phyloP scores from a whole-genome alignment of 2,113 vertebrate species.

The Marcusenius ussheri region DNA sequence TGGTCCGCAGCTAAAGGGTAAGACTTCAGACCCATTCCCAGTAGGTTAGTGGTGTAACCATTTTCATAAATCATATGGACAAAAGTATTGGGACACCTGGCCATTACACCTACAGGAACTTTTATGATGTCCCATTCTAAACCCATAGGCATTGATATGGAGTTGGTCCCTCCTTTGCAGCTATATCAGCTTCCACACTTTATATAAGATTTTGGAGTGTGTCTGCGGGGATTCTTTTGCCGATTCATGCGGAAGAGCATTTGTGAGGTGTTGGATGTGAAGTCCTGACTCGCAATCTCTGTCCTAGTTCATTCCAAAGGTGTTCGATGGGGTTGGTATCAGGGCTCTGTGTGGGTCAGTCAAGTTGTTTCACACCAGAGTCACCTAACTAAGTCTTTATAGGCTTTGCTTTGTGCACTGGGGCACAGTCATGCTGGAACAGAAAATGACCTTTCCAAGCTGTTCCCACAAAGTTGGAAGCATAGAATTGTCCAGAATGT shows the following conservation, averaged over 20 bases:
- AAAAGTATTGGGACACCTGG: background rate
- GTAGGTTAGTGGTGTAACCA: background rate
- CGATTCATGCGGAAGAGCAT: background rate
- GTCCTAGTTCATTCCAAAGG: background rate
- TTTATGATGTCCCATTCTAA: background rate
- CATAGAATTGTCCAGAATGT: background rate
- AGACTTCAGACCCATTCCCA: slow-evolving; percentile 24
- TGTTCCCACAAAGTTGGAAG: background rate
- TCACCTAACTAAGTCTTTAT: background rate
- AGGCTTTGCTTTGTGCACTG: background rate
- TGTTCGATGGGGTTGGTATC: background rate
- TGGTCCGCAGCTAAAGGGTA: slow-evolving; percentile 98
- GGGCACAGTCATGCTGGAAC: background rate
- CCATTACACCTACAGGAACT: background rate
- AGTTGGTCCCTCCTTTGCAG: background rate
- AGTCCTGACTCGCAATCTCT: background rate
- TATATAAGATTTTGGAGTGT: background rate
- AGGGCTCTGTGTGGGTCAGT: background rate
- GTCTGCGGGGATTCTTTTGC: background rate
- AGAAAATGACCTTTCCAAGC: too few relatives aligned
- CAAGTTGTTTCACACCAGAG: too few relatives aligned
- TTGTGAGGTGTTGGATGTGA: background rate
- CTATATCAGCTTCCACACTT: background rate
- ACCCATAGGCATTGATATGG: background rate
- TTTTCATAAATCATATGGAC: background rate